phyloP scores from a whole-genome alignment of 2,113 vertebrate genomes.

The Syngnathus scovelli region DNA sequence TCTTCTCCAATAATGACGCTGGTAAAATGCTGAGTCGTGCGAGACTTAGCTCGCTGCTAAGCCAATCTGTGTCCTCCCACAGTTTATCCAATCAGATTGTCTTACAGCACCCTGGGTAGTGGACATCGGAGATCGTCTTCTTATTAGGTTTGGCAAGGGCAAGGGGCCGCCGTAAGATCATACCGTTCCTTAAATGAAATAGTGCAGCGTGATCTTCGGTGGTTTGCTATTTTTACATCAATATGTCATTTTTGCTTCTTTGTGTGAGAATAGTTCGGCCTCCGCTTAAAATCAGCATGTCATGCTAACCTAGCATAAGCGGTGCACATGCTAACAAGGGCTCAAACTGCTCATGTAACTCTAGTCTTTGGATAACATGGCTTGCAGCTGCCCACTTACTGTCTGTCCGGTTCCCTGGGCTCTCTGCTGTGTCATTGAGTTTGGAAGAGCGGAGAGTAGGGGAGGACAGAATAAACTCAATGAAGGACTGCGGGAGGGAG shows the following conservation, averaged over 20 bases:
- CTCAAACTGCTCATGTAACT: conserved; percentile 52
- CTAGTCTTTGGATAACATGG: conserved; percentile 60
- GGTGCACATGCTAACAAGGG: conserved; percentile 46
- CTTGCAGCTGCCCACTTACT: conserved; percentile 62
- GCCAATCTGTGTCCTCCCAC: conserved; percentile 55
- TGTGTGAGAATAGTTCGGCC: background rate
- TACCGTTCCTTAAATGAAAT: conserved; percentile 20
- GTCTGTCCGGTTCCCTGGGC: conserved; percentile 53
- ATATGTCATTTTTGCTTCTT: background rate
- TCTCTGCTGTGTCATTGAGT: conserved; percentile 68
- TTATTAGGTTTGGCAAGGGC: conserved; percentile 54
- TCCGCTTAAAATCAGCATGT: no score
- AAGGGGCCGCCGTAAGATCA: conserved; percentile 35
- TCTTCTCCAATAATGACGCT: conserved; percentile 16
- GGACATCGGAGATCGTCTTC: conserved; percentile 53
- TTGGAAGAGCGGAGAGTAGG: conserved; percentile 35
- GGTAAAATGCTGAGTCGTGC: conserved; percentile 24
- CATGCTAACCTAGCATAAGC: conserved; percentile 37
- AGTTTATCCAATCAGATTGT: conserved; percentile 63
- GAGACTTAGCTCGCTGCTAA: conserved; percentile 43
- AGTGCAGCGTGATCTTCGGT: conserved; percentile 10
- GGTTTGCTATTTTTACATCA: background rate
- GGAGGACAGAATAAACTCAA: conserved; percentile 38
- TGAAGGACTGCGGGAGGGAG: conserved; percentile 52
- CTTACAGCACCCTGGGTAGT: conserved; percentile 57